Evolutionary conservation across 2,797 vertebrate species (phyloP).

Genomic region (Cyprinella venusta): DNA sequence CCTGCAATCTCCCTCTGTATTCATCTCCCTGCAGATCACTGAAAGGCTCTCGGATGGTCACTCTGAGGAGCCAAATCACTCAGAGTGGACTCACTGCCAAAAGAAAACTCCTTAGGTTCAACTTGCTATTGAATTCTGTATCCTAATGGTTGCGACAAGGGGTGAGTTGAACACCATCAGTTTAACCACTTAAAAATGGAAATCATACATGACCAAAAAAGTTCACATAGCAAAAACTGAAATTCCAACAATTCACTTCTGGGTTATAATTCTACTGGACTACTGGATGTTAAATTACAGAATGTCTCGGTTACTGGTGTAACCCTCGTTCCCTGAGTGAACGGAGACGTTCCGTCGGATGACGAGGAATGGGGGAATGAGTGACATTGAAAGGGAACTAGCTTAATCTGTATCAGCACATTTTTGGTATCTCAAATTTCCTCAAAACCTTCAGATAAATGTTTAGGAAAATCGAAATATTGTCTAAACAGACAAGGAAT

Average conservation of each 20-base stretch:
- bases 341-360: no score
- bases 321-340: no score
- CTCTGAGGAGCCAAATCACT: slow-evolving; percentile 2
- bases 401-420: neutral
- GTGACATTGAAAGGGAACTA: no score
- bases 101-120: slow-evolving; percentile 6
- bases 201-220: neutral
- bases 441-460: neutral
- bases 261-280: neutral
- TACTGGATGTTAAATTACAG: neutral
- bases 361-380: no score
- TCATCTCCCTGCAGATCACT: slow-evolving; percentile 19
- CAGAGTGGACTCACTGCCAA: slow-evolving; percentile 8
- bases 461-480: no score
- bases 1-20: slow-evolving; percentile 14
- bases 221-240: neutral
- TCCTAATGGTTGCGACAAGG: neutral
- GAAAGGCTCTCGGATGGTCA: slow-evolving; percentile 11
- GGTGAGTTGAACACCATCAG: neutral
- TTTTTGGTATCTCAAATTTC: neutral
- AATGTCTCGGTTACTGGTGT: no score
- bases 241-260: no score
- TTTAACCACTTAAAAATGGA: neutral
- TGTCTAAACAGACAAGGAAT: neutral
- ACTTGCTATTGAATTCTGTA: slow-evolving; percentile 6